phyloP scores from a whole-genome alignment of 2,113 vertebrate species.

The Etheostoma spectabile region DNA sequence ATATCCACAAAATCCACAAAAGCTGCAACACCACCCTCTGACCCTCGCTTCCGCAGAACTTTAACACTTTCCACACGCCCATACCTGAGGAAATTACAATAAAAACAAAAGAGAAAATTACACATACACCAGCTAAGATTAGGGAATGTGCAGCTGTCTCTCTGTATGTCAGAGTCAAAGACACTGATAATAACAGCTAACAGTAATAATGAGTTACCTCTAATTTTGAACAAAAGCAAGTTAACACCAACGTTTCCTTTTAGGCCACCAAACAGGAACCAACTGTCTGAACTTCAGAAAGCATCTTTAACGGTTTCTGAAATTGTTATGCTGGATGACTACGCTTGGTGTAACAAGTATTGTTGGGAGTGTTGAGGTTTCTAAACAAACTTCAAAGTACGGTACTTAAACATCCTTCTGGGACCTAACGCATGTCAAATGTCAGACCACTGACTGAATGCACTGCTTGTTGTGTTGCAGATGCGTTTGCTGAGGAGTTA shows the following conservation, averaged over 20 bases:
- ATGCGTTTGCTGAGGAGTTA: background rate
- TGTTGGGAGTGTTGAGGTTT: background rate
- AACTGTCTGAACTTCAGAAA: background rate
- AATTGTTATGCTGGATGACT: background rate
- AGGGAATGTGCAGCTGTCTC: background rate
- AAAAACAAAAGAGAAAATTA: conserved; percentile 63
- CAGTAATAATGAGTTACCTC: background rate
- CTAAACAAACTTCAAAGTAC: background rate
- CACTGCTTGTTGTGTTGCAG: conserved; percentile 11
- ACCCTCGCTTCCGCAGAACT: conserved; percentile 98
- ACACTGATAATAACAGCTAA: background rate
- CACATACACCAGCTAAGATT: conserved; percentile 26
- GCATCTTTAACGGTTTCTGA: background rate
- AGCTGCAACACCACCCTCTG: conserved; percentile 97
- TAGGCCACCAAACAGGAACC: background rate
- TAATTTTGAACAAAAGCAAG: background rate
- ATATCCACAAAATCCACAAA: conserved; percentile 99
- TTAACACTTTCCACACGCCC: conserved; percentile 99
- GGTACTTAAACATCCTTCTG: background rate
- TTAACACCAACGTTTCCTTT: background rate
- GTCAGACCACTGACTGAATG: background rate
- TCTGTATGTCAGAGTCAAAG: background rate
- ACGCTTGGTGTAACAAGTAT: background rate
- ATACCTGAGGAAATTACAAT: conserved; percentile 88
- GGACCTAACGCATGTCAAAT: background rate